Conservation (phyloP, 2,888 invertebrate species). For the Melitaea athalia region DNA sequence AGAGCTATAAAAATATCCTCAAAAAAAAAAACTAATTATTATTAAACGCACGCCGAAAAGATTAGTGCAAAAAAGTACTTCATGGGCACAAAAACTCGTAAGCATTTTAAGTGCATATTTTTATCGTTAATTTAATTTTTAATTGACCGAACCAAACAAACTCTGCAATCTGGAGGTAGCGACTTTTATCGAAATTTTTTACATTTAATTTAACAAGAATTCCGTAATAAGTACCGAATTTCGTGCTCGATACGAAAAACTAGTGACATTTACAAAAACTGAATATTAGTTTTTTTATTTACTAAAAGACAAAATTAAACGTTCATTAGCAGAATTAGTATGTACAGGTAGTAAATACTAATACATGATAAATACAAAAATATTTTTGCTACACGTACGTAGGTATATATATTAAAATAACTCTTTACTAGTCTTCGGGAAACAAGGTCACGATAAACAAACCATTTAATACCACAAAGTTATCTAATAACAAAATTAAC, state of each 20-base stretch:
- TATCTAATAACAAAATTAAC: background rate
- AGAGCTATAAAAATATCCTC: too few species aligned
- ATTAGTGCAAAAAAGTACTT: too few species aligned
- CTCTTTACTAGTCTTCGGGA: background rate
- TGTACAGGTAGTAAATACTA: background rate
- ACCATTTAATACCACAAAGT: background rate
- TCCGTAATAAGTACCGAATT: background rate
- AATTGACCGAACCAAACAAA: background rate
- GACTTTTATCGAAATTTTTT: background rate
- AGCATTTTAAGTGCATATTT: too few species aligned
- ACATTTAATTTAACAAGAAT: background rate
- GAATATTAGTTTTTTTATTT: background rate
- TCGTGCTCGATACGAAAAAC: background rate
- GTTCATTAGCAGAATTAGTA: background rate
- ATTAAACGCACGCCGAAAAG: too few species aligned
- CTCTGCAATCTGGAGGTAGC: background rate
- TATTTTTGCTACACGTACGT: too few species aligned
- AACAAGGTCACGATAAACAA: conserved; percentile 5
- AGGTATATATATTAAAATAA: background rate
- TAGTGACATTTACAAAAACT: background rate
- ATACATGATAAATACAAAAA: too few species aligned
- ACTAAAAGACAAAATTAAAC: background rate
- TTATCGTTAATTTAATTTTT: background rate
- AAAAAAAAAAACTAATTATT: too few species aligned
- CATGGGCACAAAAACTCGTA: too few species aligned